A percentile compares a stretch with the other conserved stretches of the same genome.
Evolutionary conservation across 2,113 vertebrate species (phyloP).

Genomic region (Spilogale gracilis): DNA sequence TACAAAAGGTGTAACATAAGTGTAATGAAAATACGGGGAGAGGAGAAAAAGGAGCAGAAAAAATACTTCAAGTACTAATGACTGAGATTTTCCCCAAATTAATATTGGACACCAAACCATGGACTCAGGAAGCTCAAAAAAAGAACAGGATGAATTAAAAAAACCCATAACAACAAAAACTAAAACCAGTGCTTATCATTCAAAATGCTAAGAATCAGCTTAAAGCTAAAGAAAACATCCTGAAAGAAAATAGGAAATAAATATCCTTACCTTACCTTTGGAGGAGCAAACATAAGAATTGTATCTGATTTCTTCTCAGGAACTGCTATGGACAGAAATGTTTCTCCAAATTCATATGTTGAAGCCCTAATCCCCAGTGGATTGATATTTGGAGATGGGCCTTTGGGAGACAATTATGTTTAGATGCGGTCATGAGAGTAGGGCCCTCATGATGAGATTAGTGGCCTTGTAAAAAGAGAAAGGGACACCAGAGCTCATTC

Average conservation of each 20-base stretch:
- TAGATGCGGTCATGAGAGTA: not conserved
- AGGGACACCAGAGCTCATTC: not conserved
- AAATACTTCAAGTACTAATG: not conserved
- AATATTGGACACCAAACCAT: not conserved
- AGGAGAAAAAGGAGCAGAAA: not conserved
- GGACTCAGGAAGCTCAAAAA: not conserved
- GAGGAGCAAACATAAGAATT: not conserved
- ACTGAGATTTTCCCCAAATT: not conserved
- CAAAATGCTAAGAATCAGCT: not conserved
- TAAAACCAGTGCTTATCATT: not conserved
- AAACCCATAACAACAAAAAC: not conserved
- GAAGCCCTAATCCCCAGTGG: not conserved
- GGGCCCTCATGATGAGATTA: not conserved
- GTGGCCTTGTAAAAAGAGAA: not conserved
- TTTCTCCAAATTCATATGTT: not conserved
- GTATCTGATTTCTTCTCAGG: not conserved
- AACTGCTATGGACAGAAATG: not conserved
- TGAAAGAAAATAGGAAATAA: not conserved
- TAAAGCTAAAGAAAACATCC: not conserved
- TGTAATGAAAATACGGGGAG: not conserved
- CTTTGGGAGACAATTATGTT: not conserved
- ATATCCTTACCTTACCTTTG: not conserved
- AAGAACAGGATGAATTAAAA: not conserved
- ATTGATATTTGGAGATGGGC: not conserved
- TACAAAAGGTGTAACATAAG: not conserved